Base-by-base conservation (phyloP, 37 sponge, comb jelly and placozoan species). In the Aphrocallistes beatrix region DNA sequence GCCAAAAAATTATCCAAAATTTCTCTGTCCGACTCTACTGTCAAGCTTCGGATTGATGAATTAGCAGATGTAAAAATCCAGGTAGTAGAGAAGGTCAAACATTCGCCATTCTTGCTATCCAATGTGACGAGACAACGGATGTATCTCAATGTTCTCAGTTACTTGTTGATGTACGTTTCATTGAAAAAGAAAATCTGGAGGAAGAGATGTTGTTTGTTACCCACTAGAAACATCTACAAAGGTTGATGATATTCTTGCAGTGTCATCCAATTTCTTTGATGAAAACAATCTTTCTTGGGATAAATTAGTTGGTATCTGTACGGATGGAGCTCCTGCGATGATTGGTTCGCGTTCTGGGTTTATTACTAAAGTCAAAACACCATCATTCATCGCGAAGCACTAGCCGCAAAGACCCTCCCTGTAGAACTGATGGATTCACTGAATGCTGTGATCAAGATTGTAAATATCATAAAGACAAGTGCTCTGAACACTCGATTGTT, bases 351-450 rank as follows among this genome's bases (percentile, higher is more conserved):
- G 75, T 60, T 60, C 75, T 60, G 75, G 75, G n/a, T 60, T 60
- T 60, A 30, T 60, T 60, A 60, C 75, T 32, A 60, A 60, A 30
- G n/a, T n/a, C n/a, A n/a, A n/a, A n/a, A n/a, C n/a, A n/a, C n/a
- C n/a, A n/a, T n/a, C n/a, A n/a, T 60, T 60, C 75, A 60, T 60
- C 75, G 75, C n/a, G 75, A 60, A 60, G 75, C 75, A 60, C 75
- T 60, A 25, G 75, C 75, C 10, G 8, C 75, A 60, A 19, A 6
- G 75, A 60, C 75, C 25, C 75, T 60, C n/a, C 75, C 75, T 25
- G 34, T 60, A 19, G 8, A 60, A 30, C 75, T 60, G 10, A 60
- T 60, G 75, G n/a, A 60, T 60, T 60, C 75, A 60, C 75, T 60
- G 28, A 60, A 60, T 60, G 10, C 75, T 60, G 75, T 60, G 75